Evolutionary conservation across 2,888 invertebrate species (phyloP).

Genomic region (Tyria jacobaeae): DNA sequence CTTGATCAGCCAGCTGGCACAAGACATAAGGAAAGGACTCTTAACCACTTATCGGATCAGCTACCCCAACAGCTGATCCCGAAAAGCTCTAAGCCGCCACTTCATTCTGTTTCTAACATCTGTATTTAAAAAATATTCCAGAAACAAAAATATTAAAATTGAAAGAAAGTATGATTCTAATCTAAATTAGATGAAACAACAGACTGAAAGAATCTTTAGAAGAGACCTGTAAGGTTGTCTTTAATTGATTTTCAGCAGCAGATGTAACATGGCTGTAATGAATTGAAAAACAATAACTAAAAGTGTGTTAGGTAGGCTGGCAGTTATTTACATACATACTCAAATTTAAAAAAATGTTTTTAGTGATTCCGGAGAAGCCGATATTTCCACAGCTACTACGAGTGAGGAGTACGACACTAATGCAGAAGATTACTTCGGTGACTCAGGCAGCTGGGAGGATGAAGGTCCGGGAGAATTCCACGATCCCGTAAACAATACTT

Average conservation of each 20-base stretch:
- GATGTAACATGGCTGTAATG: not conserved
- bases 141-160: not conserved
- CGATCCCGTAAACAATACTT: constrained; percentile 65
- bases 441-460: constrained; percentile 69
- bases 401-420: constrained; percentile 66
- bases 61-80: too few species aligned
- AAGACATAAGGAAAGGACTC: too few species aligned
- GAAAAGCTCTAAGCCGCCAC: not conserved
- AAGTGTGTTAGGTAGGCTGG: too few species aligned
- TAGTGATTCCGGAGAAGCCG: constrained; percentile 58
- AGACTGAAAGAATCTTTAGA: not conserved
- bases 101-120: not conserved
- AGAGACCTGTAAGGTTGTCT: not conserved
- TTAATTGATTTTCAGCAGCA: too few species aligned
- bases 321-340: too few species aligned
- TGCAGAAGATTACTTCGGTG: constrained; percentile 66
- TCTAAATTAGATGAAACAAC: too few species aligned
- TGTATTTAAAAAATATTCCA: not conserved
- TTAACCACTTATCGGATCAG: too few species aligned
- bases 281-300: too few species aligned
- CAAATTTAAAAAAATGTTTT: not conserved
- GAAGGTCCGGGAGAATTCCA: constrained; percentile 71
- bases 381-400: constrained; percentile 63
- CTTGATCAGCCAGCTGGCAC: too few species aligned
- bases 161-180: too few species aligned